These are phyloP conservation scores for Morelia viridis DNA, from an alignment of 2,797 vertebrate genomes.

Conservation along the genomic window DNA sequence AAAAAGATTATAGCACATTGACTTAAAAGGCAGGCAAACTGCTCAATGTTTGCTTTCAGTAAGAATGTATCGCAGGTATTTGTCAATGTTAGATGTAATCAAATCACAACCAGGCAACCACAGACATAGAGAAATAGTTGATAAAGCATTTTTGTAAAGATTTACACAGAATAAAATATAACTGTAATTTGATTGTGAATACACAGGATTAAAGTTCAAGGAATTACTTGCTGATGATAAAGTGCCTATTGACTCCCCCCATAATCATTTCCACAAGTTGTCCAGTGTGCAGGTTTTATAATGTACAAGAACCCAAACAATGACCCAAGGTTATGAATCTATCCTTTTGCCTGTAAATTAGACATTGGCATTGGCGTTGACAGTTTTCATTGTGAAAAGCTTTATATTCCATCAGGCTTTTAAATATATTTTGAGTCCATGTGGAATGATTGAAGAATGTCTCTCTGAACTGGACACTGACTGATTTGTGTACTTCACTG, in stretches of 20 bases:
- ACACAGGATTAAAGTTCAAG: neutral
- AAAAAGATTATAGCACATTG: constrained; percentile 42
- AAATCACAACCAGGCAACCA: constrained; percentile 34
- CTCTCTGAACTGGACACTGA: neutral
- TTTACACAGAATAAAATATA: constrained; percentile 39
- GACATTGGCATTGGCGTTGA: neutral
- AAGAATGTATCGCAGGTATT: constrained; percentile 57
- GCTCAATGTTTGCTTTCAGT: constrained; percentile 51
- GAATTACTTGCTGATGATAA: neutral
- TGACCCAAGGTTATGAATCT: neutral
- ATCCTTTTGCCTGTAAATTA: neutral
- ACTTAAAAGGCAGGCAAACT: constrained; percentile 52
- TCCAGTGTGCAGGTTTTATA: neutral
- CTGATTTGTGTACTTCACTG: neutral
- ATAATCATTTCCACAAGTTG: neutral
- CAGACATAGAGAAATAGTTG: constrained; percentile 38
- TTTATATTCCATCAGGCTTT: neutral
- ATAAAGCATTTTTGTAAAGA: constrained; percentile 58
- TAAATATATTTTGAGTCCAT: neutral
- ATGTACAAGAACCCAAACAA: neutral
- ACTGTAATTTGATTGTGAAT: neutral
- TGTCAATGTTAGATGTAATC: constrained; percentile 38
- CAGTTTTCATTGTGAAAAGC: neutral
- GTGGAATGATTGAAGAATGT: neutral
- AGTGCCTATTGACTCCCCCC: neutral